Evolutionary conservation across 1,140 invertebrate species (phyloP).

Genomic region (Tachypleus tridentatus): DNA sequence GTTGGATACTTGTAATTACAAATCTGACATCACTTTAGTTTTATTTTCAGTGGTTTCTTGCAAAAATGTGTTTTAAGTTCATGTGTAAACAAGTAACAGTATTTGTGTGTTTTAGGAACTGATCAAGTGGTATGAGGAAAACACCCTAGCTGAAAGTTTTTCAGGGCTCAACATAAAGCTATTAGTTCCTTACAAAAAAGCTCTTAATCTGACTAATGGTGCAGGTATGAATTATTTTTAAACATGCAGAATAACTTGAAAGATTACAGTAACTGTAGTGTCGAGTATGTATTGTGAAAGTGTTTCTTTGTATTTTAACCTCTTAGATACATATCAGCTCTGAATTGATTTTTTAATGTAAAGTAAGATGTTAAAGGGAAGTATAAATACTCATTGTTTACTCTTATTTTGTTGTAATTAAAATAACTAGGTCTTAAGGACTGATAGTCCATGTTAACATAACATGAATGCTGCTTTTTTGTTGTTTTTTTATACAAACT

Average conservation of each 20-base stretch:
- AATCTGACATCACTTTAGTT: background rate
- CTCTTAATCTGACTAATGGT: constrained; percentile 6
- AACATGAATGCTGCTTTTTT: too few species aligned
- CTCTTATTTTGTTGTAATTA: too few species aligned
- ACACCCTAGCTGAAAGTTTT: constrained; percentile 80
- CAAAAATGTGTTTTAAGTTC: constrained; percentile 1
- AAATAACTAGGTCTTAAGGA: too few species aligned
- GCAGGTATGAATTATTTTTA: constrained; percentile 8
- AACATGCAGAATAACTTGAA: background rate
- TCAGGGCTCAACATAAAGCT: constrained; percentile 36
- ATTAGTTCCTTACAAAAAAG: constrained; percentile 33
- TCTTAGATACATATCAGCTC: constrained; percentile 3
- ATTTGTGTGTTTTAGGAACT: constrained; percentile 43
- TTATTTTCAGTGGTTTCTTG: background rate
- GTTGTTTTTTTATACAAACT: too few species aligned
- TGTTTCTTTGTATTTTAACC: constrained; percentile 1
- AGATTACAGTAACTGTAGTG: background rate
- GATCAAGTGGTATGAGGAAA: constrained; percentile 76
- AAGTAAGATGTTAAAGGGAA: too few species aligned
- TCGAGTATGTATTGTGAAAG: background rate
- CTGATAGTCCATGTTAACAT: too few species aligned
- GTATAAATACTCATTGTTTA: too few species aligned
- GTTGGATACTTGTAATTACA: too few species aligned
- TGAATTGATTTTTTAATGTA: too few species aligned
- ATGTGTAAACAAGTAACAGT: too few species aligned